These are phyloP conservation scores for Iguana delicatissima DNA, from an alignment of 2,797 vertebrate species.

Conservation along the genomic window DNA sequence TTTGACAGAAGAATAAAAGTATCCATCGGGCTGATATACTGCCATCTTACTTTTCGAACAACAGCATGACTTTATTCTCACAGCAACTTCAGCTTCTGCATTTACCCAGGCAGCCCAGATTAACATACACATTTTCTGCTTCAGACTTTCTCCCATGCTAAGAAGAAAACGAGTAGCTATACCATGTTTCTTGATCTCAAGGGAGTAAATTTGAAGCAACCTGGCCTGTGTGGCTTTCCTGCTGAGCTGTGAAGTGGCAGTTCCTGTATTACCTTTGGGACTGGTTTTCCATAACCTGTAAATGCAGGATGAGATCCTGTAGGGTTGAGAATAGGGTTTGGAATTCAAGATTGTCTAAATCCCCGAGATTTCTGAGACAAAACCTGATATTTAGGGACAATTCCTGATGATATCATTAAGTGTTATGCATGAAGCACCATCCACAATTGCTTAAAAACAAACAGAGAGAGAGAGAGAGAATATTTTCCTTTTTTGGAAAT, in stretches of 20 bases:
- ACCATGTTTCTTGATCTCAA: not conserved
- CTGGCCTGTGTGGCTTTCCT: not conserved
- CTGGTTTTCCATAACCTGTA: not conserved
- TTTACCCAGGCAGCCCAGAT: not conserved
- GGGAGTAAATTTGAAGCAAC: not conserved
- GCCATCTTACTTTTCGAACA: slow-evolving; percentile 7
- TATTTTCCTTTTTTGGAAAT: too few relatives aligned
- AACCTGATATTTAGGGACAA: too few relatives aligned
- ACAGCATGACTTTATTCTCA: slow-evolving; percentile 15
- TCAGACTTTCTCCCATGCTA: not conserved
- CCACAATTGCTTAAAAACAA: not conserved
- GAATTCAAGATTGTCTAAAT: not conserved
- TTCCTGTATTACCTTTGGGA: too few relatives aligned
- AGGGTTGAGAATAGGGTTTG: not conserved
- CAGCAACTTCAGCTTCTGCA: not conserved
- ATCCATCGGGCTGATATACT: slow-evolving; percentile 6
- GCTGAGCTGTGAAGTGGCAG: not conserved
- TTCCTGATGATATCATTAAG: too few relatives aligned
- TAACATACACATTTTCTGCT: not conserved
- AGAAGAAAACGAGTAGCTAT: not conserved
- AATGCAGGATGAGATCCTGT: not conserved
- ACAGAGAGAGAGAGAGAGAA: too few relatives aligned
- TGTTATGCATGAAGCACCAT: too few relatives aligned
- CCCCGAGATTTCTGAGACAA: too few relatives aligned
- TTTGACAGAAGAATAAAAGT: slow-evolving; percentile 29